Conservation (phyloP, 2,888 invertebrate species). For the Agrenia bidenticulata region DNA sequence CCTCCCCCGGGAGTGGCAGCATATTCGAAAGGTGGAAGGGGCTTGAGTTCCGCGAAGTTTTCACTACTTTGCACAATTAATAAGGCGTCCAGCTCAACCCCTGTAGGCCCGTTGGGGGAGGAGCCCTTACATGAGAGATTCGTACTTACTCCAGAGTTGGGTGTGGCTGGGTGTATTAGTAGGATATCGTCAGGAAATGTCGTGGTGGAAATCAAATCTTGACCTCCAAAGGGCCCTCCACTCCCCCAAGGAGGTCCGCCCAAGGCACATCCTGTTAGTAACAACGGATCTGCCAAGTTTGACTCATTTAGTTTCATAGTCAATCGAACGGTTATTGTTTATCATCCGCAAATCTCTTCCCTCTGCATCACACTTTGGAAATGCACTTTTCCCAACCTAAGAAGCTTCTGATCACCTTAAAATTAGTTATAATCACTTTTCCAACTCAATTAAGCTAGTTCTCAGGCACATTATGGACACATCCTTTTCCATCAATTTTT, state of each 20-base stretch:
- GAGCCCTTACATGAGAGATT: conserved; percentile 26
- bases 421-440: too few relatives aligned
- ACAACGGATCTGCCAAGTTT: conserved; percentile 47
- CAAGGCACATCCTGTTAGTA: conserved; percentile 46
- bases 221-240: conserved; percentile 43
- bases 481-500: too few relatives aligned
- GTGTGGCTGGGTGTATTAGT: conserved; percentile 34
- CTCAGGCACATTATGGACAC: too few relatives aligned
- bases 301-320: conserved; percentile 51
- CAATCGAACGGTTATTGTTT: background rate
- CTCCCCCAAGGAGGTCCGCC: conserved; percentile 45
- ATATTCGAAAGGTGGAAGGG: conserved; percentile 71
- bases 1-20: conserved; percentile 30
- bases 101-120: conserved; percentile 29
- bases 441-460: too few relatives aligned
- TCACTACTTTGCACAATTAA: conserved; percentile 60
- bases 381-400: too few relatives aligned
- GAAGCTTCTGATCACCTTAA: too few relatives aligned
- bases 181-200: conserved; percentile 46
- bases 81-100: conserved; percentile 42
- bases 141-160: conserved; percentile 17
- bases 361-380: background rate
- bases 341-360: background rate
- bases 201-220: conserved; percentile 47
- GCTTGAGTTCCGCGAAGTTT: conserved; percentile 78